Base-by-base conservation (phyloP, 2,797 vertebrate genomes). In the Heteromormyrus szaboi region DNA sequence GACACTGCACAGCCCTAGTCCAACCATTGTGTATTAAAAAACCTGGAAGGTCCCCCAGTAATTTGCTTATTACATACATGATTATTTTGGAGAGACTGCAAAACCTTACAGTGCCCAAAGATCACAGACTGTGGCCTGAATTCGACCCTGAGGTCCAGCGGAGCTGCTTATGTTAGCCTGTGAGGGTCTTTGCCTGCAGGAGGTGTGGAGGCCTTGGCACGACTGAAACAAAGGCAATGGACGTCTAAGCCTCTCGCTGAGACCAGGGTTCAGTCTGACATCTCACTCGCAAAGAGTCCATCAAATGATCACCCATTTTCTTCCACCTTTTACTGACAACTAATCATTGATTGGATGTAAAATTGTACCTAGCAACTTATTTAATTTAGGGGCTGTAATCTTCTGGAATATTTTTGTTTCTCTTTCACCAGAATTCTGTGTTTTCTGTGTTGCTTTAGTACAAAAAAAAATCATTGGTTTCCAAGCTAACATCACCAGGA, bases 351-450 rank as follows among this genome's bases (percentile, higher is more conserved):
- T 25, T 46, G 81, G 19, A 50, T 84, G 81, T 81, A n/a, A 44
- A 81, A 81, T 81, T 19, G 19, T n/a, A 25, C n/a, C 41, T 12
- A 50, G 19, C 19, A 50, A 83, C n/a, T 85, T 37, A 85, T 53
- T 85, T 33, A 9, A 51, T 85, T 85, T 85, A 29, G 48, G 1
- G 48, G 84, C n/a, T 0, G 12, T 8, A 50, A 29, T 29, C 9
- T 14, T 53, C 94, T 94, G 93, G 91, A 90, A 93, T 93, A 93
- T 94, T 59, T 87, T 89, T 83, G 12, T 50, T 48, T 88, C 12
- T 85, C 41, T 85, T 94, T 91, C 91, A 89, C 89, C 92, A 91
- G 91, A 91, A 91, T 92, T 11, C 56, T 8, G 22, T 62, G n/a
- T 25, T 92, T 93, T 37, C 37, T 37, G 37, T 37, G 3, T 37